These are phyloP conservation scores for Botrylloides violaceus DNA, from an alignment of 23 tunicate species.

Conservation along the genomic window DNA sequence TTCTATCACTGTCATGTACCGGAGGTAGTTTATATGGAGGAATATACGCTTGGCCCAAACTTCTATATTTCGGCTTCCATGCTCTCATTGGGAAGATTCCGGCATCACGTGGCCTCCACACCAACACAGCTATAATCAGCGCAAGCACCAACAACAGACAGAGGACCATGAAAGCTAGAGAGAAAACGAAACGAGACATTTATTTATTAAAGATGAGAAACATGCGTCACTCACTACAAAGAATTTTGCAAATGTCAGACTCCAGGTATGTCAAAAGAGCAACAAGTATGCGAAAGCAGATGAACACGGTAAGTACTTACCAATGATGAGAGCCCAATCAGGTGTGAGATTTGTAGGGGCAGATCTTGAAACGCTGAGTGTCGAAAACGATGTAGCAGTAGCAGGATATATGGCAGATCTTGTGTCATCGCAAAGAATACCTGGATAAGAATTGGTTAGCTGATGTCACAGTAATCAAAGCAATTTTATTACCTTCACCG, in stretches of 20 bases:
- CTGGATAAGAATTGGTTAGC: no score
- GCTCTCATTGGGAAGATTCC: conserved; percentile 92
- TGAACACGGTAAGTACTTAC: conserved; percentile 32
- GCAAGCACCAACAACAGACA: conserved; percentile 51
- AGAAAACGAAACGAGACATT: no score
- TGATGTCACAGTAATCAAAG: background rate
- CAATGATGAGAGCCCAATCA: conserved; percentile 57
- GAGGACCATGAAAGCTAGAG: conserved; percentile 38
- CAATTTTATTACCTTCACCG: conserved; percentile 29
- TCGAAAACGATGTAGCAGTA: conserved; percentile 37
- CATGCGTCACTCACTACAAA: no score
- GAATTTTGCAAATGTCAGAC: no score
- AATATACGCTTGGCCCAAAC: conserved; percentile 75
- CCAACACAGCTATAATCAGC: conserved; percentile 60
- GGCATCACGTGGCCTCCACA: conserved; percentile 93
- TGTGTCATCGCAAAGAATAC: conserved; percentile 41
- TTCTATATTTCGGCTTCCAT: conserved; percentile 88
- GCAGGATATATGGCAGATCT: conserved; percentile 53
- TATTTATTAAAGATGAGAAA: no score
- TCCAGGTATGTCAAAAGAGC: no score
- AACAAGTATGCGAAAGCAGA: no score
- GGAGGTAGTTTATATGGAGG: conserved; percentile 49
- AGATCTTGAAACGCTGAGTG: conserved; percentile 63
- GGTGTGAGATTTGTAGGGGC: conserved; percentile 70
- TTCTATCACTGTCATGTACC: conserved; percentile 17